phyloP scores from a whole-genome alignment of 2,797 vertebrate genomes.

The Clarias fuscus region DNA sequence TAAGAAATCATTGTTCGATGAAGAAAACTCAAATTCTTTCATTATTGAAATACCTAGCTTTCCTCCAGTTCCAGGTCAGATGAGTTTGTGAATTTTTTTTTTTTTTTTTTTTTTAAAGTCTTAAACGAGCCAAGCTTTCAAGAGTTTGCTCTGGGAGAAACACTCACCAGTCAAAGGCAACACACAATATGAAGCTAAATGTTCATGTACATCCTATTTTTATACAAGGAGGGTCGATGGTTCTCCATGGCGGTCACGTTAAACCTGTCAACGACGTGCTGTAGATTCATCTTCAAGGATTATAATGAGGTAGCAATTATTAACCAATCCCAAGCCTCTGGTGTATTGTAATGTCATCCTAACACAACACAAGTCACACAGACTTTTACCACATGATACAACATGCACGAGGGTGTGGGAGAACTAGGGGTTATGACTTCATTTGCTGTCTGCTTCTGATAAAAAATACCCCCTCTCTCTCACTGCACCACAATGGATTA shows the following conservation, averaged over 20 bases:
- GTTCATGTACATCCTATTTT: slow-evolving; percentile 28
- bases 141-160: background rate
- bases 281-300: slow-evolving; percentile 16
- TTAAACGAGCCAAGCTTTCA: background rate
- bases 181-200: background rate
- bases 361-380: background rate
- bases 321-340: slow-evolving; percentile 6
- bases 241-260: background rate
- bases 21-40: background rate
- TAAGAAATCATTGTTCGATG: background rate
- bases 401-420: slow-evolving; percentile 7
- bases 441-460: slow-evolving; percentile 24
- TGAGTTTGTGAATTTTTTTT: background rate
- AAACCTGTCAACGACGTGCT: background rate
- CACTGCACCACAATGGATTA: slow-evolving; percentile 23
- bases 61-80: background rate
- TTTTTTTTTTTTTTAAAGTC: too few relatives aligned
- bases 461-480: slow-evolving; percentile 26
- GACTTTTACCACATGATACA: slow-evolving; percentile 17
- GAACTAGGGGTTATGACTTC: slow-evolving; percentile 31
- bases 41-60: slow-evolving; percentile 19
- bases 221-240: slow-evolving; percentile 12
- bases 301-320: slow-evolving; percentile 36
- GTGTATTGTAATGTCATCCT: background rate
- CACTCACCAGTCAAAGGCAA: background rate